Conservation (phyloP, 2,888 invertebrate species). For the Hypselothyrea guttata region DNA sequence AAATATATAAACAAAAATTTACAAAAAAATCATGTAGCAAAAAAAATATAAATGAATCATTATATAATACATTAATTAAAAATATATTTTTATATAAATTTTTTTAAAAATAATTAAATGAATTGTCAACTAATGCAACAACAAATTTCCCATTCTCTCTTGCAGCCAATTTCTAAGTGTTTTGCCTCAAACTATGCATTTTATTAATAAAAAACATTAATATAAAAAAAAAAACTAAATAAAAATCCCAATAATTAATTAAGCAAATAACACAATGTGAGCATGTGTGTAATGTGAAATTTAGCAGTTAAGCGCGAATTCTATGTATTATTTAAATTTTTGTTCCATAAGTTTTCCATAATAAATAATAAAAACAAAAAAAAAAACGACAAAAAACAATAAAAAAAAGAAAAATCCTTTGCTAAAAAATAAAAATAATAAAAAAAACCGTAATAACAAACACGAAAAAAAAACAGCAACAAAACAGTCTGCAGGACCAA, state of each 20-base stretch:
- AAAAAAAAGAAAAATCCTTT: constrained; percentile 21
- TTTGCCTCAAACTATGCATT: constrained; percentile 58
- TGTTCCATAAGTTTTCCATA: constrained; percentile 54
- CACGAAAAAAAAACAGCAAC: constrained; percentile 25
- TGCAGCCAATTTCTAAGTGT: constrained; percentile 53
- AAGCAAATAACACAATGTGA: constrained; percentile 52
- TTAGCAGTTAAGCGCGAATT: constrained; percentile 69
- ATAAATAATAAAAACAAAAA: constrained; percentile 19
- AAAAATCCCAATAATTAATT: constrained; percentile 13
- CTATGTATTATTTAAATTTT: constrained; percentile 73
- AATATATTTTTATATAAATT: no score
- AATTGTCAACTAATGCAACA: constrained; percentile 23
- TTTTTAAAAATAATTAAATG: no score
- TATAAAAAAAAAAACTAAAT: constrained; percentile 18
- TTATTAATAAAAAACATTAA: constrained; percentile 24
- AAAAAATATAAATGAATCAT: no score
- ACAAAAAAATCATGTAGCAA: no score
- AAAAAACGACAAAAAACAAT: constrained; percentile 12
- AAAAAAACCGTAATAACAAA: no score
- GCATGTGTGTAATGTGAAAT: constrained; percentile 69
- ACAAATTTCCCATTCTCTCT: constrained; percentile 30
- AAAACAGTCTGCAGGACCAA: constrained; percentile 21
- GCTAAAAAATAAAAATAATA: constrained; percentile 11
- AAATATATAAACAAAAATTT: no score
- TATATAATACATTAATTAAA: no score